A percentile compares a stretch with the other conserved stretches of the same genome.
phyloP scores from a whole-genome alignment of 2,888 invertebrate species.

The Gymnosoma rotundatum region DNA sequence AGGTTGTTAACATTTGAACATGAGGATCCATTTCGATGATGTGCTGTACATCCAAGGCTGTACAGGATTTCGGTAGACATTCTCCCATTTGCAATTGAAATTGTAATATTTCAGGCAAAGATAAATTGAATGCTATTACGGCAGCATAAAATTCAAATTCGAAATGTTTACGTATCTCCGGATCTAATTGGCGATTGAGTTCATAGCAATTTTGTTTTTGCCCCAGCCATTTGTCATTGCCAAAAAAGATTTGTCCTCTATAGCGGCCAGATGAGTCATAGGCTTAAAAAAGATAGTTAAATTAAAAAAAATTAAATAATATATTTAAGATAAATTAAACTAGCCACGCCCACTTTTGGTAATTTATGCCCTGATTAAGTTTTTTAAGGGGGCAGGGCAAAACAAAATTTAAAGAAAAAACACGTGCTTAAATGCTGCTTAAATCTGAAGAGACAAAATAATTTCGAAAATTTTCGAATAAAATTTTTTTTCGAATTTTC shows the following conservation, averaged over 20 bases:
- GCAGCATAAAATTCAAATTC: conserved; percentile 80
- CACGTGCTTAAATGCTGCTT: no score
- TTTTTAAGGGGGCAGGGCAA: no score
- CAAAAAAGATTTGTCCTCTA: conserved; percentile 89
- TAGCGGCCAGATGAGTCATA: conserved; percentile 92
- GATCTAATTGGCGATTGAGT: conserved; percentile 78
- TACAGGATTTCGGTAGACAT: conserved; percentile 89
- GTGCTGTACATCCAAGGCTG: conserved; percentile 83
- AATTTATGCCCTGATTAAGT: no score
- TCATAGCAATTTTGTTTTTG: conserved; percentile 88
- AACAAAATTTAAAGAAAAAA: no score
- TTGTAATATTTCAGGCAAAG: conserved; percentile 79
- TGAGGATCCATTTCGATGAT: conserved; percentile 81
- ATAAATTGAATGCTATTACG: conserved; percentile 75
- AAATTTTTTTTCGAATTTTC: no score
- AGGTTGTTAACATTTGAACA: conserved; percentile 75
- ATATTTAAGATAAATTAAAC: no score
- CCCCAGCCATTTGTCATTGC: conserved; percentile 92
- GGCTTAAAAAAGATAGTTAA: conserved; percentile 83
- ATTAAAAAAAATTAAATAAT: no score
- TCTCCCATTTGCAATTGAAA: conserved; percentile 88
- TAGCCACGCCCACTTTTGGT: no score
- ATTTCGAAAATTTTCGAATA: no score
- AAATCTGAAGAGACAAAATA: no score
- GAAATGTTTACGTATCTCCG: conserved; percentile 77